These are phyloP conservation scores for Zaprionus ghesquierei DNA, from an alignment of 1,140 invertebrate genomes.

Conservation along the genomic window DNA sequence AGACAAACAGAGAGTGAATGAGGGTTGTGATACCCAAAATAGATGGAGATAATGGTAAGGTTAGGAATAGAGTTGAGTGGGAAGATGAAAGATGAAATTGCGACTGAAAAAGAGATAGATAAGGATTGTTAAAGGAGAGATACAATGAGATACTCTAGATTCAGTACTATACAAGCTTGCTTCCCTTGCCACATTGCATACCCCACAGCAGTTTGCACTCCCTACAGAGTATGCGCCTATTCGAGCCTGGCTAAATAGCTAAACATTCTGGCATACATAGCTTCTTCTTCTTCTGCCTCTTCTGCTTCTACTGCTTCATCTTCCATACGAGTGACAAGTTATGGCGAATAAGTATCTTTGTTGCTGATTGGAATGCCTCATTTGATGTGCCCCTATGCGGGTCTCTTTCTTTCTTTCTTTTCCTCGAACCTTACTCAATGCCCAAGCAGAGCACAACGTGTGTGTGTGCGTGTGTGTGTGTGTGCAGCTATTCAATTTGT, in stretches of 20 bases:
- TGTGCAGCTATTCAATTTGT: conserved; percentile 52
- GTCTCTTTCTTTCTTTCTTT: no score
- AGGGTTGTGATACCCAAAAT: no score
- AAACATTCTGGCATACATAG: not conserved
- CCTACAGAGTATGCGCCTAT: not conserved
- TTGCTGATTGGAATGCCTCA: conserved; percentile 40
- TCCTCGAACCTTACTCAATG: not conserved
- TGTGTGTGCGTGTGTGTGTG: not conserved
- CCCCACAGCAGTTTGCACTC: not conserved
- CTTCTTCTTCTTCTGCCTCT: not conserved
- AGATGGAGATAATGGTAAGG: no score
- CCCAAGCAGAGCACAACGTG: not conserved
- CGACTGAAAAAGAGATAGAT: no score
- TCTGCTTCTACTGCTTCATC: not conserved
- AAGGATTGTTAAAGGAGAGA: no score
- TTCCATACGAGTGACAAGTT: conserved; percentile 26
- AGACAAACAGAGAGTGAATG: no score
- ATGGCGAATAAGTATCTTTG: conserved; percentile 20
- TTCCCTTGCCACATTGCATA: no score
- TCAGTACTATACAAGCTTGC: no score
- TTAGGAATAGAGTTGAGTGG: no score
- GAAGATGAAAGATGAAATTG: no score
- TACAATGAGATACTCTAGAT: no score
- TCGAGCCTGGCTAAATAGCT: not conserved
- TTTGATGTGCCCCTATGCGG: conserved; percentile 24